Evolutionary conservation across 2,113 vertebrate genomes (phyloP), one percentile per base, ranked within the genome.

Genomic region (Austrofundulus limnaeus): DNA sequence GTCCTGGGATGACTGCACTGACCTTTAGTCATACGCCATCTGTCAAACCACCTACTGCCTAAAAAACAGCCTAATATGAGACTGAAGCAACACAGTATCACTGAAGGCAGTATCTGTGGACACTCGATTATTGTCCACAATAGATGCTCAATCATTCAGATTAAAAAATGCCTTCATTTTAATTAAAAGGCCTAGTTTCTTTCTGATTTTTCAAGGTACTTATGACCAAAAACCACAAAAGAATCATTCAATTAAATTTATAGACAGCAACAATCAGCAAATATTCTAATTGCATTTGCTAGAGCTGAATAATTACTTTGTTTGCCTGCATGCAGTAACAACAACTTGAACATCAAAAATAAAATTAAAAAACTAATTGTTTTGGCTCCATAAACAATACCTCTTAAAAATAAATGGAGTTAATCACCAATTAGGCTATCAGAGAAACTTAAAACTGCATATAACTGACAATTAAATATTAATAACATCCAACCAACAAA

Each of bases 21-120:
- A 81, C 68, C 55, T 42, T 60, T 54, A 38, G 50, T 53, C 51
- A 61, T 68, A 37, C 47, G 10, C 66, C 74, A 83, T 75, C 83
- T 85, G 78, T 59, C 78, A 54, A 79, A 19, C 17, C 56, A 68
- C 19, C 43, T 67, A 57, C 61, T 55, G 21, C 43, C 56, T 9
- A 25, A 66, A n/a, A 76, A 67, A 50, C 23, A 37, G 50, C 2
- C 46, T 11, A 24, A 51, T 49, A 15, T 42, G 38, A 37, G n/a
- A 55, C 38, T 9, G 23, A 17, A 43, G 23, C 39, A 42, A 20
- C 16, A 6, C 14, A 41, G 12, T n/a, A 25, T 38, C 2, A 17
- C 2, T 41, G 9, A 42, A 46, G 23, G 43, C 12, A 11, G 37
- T 19, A 34, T 37, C 15, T 50, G 21, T 9, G 25, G 5, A 4